A percentile compares a stretch with the other conserved stretches of the same genome.
Evolutionary conservation across 2,113 vertebrate species (phyloP).

Genomic region (Rana temporaria): DNA sequence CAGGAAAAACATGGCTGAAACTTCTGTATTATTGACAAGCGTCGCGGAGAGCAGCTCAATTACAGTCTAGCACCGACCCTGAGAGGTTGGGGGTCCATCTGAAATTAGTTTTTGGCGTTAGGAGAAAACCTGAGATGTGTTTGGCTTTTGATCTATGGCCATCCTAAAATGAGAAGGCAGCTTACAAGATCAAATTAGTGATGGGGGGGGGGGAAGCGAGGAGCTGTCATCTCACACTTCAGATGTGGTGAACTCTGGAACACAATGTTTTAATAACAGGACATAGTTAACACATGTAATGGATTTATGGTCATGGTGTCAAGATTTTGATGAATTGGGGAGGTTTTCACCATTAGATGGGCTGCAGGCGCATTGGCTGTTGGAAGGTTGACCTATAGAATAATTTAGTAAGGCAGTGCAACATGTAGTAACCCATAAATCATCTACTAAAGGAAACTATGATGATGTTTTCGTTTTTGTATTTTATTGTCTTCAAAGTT

Average conservation of each 20-base stretch:
- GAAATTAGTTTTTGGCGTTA: constrained; percentile 24
- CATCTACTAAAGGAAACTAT: too few relatives aligned
- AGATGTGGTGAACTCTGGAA: not conserved
- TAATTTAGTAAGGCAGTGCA: too few relatives aligned
- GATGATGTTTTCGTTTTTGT: too few relatives aligned
- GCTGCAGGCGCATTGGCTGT: too few relatives aligned
- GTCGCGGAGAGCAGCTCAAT: not conserved
- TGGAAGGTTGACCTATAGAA: too few relatives aligned
- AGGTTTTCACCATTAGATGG: too few relatives aligned
- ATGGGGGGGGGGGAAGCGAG: not conserved
- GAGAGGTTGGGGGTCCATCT: constrained; percentile 17
- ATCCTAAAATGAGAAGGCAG: constrained; percentile 19
- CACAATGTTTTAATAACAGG: constrained; percentile 14
- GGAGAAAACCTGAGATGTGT: constrained; percentile 8
- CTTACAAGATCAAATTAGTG: constrained; percentile 20
- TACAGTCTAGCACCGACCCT: not conserved
- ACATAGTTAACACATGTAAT: constrained; percentile 23
- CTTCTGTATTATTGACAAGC: constrained; percentile 7
- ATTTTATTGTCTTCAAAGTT: too few relatives aligned
- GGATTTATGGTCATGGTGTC: not conserved
- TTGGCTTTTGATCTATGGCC: constrained; percentile 24
- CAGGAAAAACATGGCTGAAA: not conserved
- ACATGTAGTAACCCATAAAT: too few relatives aligned
- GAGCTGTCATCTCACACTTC: not conserved
- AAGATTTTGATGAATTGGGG: too few relatives aligned